phyloP scores from a whole-genome alignment of 2,797 vertebrate species.

The Bryconaethiops microstoma region DNA sequence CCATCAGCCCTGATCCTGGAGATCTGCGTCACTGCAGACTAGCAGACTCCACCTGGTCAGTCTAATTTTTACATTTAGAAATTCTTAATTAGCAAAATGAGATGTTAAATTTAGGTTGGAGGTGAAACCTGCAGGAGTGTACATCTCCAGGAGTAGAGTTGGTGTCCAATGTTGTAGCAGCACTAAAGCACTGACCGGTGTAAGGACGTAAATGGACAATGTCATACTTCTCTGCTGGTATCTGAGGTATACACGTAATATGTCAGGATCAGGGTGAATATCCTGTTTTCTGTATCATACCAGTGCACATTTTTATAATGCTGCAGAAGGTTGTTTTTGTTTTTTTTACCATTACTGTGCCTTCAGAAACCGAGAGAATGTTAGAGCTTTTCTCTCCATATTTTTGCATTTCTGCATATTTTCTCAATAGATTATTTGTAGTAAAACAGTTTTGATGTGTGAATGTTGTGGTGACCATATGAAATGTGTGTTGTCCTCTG shows the following conservation, averaged over 20 bases:
- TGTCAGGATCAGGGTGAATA: conserved; percentile 18
- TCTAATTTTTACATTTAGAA: no score
- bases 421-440: conserved; percentile 29
- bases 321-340: neutral
- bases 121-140: no score
- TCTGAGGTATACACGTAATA: conserved; percentile 26
- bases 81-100: no score
- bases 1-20: no score
- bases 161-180: neutral
- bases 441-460: neutral
- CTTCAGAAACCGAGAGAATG: conserved; percentile 24
- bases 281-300: conserved; percentile 30
- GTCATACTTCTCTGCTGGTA: neutral
- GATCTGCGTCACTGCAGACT: no score
- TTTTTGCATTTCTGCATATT: conserved; percentile 24
- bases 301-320: conserved; percentile 34
- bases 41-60: no score
- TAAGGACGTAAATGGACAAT: conserved; percentile 3
- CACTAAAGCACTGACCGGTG: conserved; percentile 24
- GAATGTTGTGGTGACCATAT: conserved; percentile 13
- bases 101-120: no score
- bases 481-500: neutral
- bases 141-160: no score
- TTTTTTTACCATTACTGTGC: conserved; percentile 36
- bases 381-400: conserved; percentile 30